Evolutionary conservation across 2,797 vertebrate species (phyloP), one percentile per base, ranked within the genome.

Genomic region (Manis crassicaudata): DNA sequence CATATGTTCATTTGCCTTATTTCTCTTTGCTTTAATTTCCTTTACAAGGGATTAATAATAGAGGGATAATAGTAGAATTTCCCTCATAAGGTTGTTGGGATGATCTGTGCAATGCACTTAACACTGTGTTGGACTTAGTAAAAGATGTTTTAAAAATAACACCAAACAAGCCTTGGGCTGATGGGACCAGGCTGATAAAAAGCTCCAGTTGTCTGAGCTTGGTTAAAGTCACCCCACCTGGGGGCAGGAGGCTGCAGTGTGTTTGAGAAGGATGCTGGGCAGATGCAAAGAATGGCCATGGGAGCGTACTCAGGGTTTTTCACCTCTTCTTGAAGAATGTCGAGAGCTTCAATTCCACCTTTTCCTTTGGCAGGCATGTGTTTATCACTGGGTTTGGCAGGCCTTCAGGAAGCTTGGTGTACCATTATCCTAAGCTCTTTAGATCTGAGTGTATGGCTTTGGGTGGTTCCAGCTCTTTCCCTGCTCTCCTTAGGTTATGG

Each of bases 21-120:
- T 77, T 77, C 50, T 89, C 40, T 72, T 85, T 92, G 46, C 35
- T 88, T 92, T 86, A 52, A 86, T 87, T 87, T 82, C 68, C 50
- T 92, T 92, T 87, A 82, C 27, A 89, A 77, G 32, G 27, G 40
- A 77, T 29, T 77, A 43, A 43, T 80, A 82, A 83, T 25, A 76
- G 63, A n/a, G 40, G 37, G n/a, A 76, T 79, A 56, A 46, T 77
- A 27, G 37, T 37, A 87, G 6, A n/a, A 3, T 46, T 60, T 62
- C 21, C 12, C 13, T 96, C 35, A 23, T 85, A 82, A 40, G 6
- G 11, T 56, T 90, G 17, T 76, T 75, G 54, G 13, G 18, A 67
- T 85, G n/a, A 88, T 90, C 67, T 46, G 46, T 35, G 12, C 14
- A 60, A 68, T 90, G 21, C 12, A n/a, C 73, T 77, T 76, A 29